Conservation (phyloP, 2,113 vertebrate species). For the Noturus placidus region DNA sequence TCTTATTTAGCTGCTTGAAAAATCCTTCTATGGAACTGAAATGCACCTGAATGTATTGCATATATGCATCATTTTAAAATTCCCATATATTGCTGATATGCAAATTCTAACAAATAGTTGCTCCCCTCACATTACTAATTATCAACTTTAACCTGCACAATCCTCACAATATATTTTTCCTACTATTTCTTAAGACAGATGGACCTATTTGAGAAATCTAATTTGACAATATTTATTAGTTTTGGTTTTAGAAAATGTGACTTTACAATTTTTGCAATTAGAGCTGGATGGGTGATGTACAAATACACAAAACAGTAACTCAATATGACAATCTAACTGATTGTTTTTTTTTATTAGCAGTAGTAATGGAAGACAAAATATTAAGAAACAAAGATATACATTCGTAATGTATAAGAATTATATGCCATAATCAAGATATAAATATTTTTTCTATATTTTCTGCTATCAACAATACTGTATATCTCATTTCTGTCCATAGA, state of each 20-base stretch:
- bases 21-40: not conserved
- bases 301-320: not conserved
- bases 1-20: not conserved
- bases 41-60: not conserved
- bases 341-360: not conserved
- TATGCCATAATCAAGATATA: not conserved
- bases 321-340: not conserved
- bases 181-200: not conserved
- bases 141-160: not conserved
- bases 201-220: not conserved
- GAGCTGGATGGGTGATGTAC: not conserved
- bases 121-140: not conserved
- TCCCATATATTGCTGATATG: not conserved
- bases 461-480: not conserved
- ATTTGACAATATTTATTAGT: too few species aligned
- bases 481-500: not conserved
- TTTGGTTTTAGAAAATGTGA: not conserved
- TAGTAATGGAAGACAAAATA: not conserved
- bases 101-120: not conserved
- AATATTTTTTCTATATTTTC: not conserved
- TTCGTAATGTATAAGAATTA: not conserved
- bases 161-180: not conserved
- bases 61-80: not conserved
- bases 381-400: not conserved
- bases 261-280: not conserved